Conservation (phyloP, 1,140 invertebrate genomes). For the Dermatophagoides farinae region DNA sequence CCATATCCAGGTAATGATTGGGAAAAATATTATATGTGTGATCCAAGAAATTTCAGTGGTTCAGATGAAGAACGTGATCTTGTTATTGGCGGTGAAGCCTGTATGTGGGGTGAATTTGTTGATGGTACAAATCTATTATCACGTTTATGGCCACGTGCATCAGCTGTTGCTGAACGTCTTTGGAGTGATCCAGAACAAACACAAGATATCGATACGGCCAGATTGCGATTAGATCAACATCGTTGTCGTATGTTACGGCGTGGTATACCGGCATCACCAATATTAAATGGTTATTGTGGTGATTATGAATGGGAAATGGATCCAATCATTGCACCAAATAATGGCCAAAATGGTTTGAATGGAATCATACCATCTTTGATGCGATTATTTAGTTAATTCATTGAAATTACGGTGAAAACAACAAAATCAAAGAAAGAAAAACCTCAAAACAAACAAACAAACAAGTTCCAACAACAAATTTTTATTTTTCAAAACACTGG, state of each 20-base stretch:
- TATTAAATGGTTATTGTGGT: constrained; percentile 26
- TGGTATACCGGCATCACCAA: constrained; percentile 23
- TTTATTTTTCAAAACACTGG: too few species aligned
- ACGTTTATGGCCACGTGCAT: constrained; percentile 39
- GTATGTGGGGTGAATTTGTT: constrained; percentile 27
- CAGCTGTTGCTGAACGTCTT: constrained; percentile 57
- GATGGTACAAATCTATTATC: constrained; percentile 22
- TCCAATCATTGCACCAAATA: background rate
- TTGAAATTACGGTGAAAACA: too few species aligned
- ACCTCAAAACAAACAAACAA: too few species aligned
- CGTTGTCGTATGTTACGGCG: constrained; percentile 21
- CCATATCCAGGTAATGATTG: constrained; percentile 25
- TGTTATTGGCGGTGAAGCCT: constrained; percentile 24
- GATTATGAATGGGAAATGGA: constrained; percentile 23
- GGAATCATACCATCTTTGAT: too few species aligned
- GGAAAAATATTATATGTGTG: constrained; percentile 28
- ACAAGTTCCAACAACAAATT: too few species aligned
- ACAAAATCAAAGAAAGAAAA: too few species aligned
- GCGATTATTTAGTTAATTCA: too few species aligned
- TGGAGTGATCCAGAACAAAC: constrained; percentile 37
- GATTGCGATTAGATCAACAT: constrained; percentile 21
- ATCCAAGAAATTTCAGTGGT: constrained; percentile 26
- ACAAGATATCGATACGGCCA: constrained; percentile 20
- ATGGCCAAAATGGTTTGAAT: too few species aligned
- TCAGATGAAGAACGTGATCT: constrained; percentile 1